Evolutionary conservation across 1,140 invertebrate species (phyloP).

Genomic region (Bombus superbus): DNA sequence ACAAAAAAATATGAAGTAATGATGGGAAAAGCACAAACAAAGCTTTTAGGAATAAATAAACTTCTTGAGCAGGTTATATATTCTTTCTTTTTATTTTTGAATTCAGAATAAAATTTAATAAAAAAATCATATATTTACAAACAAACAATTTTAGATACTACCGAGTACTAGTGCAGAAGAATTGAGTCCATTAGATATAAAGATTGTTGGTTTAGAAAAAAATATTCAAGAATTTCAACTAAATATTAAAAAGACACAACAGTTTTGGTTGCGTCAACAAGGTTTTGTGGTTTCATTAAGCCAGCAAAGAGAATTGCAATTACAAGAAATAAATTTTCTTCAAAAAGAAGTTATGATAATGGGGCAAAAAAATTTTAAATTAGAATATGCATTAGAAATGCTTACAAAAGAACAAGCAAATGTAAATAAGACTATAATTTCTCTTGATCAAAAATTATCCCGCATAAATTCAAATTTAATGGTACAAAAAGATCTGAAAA

Average conservation of each 20-base stretch:
- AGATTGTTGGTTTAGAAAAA: conserved; percentile 85
- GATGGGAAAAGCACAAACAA: conserved; percentile 83
- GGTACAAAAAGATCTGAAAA: conserved; percentile 84
- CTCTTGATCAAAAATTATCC: conserved; percentile 84
- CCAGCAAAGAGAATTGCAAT: conserved; percentile 85
- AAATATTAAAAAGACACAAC: conserved; percentile 86
- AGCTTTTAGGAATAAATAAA: conserved; percentile 83
- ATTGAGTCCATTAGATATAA: conserved; percentile 82
- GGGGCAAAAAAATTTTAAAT: conserved; percentile 88
- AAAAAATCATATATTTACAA: background rate
- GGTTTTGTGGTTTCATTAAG: conserved; percentile 87
- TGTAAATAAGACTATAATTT: conserved; percentile 84
- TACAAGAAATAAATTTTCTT: conserved; percentile 86
- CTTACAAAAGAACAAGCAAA: conserved; percentile 84
- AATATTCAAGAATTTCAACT: conserved; percentile 84
- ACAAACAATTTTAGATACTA: conserved; percentile 68
- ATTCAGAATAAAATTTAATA: conserved; percentile 16
- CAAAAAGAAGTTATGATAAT: conserved; percentile 90
- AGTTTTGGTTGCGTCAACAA: conserved; percentile 90
- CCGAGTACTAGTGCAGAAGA: conserved; percentile 75
- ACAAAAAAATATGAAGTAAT: conserved; percentile 71
- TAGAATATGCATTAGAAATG: conserved; percentile 86
- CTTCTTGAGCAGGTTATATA: conserved; percentile 82
- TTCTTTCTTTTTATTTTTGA: conserved; percentile 23
- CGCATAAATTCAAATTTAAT: conserved; percentile 85